A percentile compares a stretch with the other conserved stretches of the same genome.
phyloP scores from a whole-genome alignment of 2,888 invertebrate genomes.

The Cephus pygmeus region DNA sequence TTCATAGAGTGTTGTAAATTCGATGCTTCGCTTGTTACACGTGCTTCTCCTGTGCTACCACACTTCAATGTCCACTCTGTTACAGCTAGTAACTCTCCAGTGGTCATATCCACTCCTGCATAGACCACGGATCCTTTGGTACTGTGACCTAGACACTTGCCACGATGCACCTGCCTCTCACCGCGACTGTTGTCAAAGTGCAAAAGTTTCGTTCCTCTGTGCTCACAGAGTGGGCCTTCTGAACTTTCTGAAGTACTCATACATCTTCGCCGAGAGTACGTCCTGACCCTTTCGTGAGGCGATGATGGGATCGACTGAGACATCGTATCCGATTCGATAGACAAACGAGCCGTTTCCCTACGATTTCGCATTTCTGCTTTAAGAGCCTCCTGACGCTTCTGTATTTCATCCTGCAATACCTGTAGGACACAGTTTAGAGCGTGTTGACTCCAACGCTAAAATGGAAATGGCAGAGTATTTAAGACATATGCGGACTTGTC shows the following conservation, averaged over 20 bases:
- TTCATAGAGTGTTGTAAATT: slow-evolving; percentile 65
- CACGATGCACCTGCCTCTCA: slow-evolving; percentile 76
- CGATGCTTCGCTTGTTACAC: slow-evolving; percentile 29
- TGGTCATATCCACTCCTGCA: slow-evolving; percentile 79
- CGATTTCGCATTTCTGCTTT: slow-evolving; percentile 74
- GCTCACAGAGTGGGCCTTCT: slow-evolving; percentile 70
- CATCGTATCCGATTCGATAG: slow-evolving; percentile 38
- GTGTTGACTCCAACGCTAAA: slow-evolving; percentile 1
- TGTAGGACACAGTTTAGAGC: slow-evolving; percentile 63
- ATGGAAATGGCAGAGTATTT: not conserved
- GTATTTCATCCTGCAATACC: slow-evolving; percentile 80
- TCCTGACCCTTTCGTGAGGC: slow-evolving; percentile 54
- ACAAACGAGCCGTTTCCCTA: slow-evolving; percentile 52
- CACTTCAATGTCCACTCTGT: slow-evolving; percentile 79
- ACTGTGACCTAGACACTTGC: slow-evolving; percentile 83
- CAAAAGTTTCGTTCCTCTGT: slow-evolving; percentile 69
- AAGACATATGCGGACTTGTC: slow-evolving; percentile 45
- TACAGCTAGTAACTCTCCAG: slow-evolving; percentile 78
- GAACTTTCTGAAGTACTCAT: slow-evolving; percentile 71
- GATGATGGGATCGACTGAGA: slow-evolving; percentile 57
- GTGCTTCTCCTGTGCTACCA: not conserved
- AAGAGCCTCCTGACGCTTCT: slow-evolving; percentile 81
- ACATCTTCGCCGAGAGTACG: slow-evolving; percentile 60
- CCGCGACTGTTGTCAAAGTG: slow-evolving; percentile 69
- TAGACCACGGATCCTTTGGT: slow-evolving; percentile 79